Evolutionary conservation across 2,888 invertebrate genomes (phyloP).

Genomic region (Cryptocephalus primarius): DNA sequence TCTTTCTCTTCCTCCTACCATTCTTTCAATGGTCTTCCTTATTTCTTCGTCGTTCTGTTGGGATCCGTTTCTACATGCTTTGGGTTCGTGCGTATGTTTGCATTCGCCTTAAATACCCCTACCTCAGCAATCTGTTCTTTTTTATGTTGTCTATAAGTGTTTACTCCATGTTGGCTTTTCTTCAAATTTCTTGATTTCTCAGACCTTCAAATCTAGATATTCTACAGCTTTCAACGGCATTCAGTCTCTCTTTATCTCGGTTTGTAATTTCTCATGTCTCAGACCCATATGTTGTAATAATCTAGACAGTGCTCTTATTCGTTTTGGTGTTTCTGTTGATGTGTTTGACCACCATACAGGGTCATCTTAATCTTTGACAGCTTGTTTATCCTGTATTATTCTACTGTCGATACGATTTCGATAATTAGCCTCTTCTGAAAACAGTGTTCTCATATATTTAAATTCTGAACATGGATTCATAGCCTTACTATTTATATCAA

Average conservation of each 20-base stretch:
- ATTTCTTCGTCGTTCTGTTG: not conserved
- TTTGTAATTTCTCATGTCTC: not conserved
- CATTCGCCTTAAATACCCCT: not conserved
- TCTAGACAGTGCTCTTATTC: not conserved
- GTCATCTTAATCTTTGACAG: not conserved
- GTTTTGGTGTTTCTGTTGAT: not conserved
- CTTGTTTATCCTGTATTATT: not conserved
- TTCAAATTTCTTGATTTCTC: too few relatives aligned
- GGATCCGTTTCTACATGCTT: not conserved
- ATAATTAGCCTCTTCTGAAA: not conserved
- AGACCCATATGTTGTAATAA: not conserved
- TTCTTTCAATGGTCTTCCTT: too few relatives aligned
- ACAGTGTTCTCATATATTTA: not conserved
- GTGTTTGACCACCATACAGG: not conserved
- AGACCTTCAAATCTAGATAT: not conserved
- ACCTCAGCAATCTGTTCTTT: too few relatives aligned
- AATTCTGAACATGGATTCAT: not conserved
- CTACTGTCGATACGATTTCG: not conserved
- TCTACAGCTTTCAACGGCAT: not conserved
- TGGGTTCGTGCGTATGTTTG: not conserved
- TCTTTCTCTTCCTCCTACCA: too few relatives aligned
- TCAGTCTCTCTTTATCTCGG: not conserved
- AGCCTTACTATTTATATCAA: too few relatives aligned
- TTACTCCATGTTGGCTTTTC: too few relatives aligned
- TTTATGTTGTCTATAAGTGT: too few relatives aligned